Conservation (phyloP, 2,888 invertebrate species). For the Thecocarcelia acutangulata region DNA sequence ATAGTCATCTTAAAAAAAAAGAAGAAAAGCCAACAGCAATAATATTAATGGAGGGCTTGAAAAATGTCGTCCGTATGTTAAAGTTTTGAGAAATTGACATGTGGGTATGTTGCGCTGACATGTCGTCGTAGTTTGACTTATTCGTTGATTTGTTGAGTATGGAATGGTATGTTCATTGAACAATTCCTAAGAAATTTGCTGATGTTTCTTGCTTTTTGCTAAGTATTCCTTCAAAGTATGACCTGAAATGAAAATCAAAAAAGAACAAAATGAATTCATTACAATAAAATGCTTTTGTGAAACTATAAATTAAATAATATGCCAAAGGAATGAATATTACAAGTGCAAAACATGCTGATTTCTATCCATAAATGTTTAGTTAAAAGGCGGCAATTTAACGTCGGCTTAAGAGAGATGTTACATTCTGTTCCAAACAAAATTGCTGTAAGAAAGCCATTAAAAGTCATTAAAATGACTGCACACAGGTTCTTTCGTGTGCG, state of each 20-base stretch:
- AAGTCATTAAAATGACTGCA: conserved; percentile 7
- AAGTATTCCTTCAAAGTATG: neutral
- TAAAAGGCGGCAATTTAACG: neutral
- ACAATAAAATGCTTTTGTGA: conserved; percentile 41
- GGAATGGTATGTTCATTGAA: conserved; percentile 58
- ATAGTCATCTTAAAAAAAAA: neutral
- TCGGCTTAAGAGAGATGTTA: neutral
- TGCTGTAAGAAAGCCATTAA: conserved; percentile 1
- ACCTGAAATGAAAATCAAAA: conserved; percentile 6
- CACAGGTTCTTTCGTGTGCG: no score
- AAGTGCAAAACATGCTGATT: conserved; percentile 13
- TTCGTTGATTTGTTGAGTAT: conserved; percentile 39
- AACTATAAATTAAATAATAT: conserved; percentile 47
- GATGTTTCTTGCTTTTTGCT: conserved; percentile 6
- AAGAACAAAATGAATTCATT: conserved; percentile 32
- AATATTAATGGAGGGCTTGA: conserved; percentile 30
- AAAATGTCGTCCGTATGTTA: conserved; percentile 51
- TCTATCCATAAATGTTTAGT: neutral
- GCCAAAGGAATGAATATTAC: conserved; percentile 11
- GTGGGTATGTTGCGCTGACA: conserved; percentile 60
- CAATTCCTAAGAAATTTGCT: conserved; percentile 56
- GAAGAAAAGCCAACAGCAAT: neutral
- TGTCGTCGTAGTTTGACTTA: conserved; percentile 49
- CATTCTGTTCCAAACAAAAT: neutral
- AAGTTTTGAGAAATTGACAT: conserved; percentile 63